Evolutionary conservation across 2,888 invertebrate genomes (phyloP).

Genomic region (Ophonus ardosiacus): DNA sequence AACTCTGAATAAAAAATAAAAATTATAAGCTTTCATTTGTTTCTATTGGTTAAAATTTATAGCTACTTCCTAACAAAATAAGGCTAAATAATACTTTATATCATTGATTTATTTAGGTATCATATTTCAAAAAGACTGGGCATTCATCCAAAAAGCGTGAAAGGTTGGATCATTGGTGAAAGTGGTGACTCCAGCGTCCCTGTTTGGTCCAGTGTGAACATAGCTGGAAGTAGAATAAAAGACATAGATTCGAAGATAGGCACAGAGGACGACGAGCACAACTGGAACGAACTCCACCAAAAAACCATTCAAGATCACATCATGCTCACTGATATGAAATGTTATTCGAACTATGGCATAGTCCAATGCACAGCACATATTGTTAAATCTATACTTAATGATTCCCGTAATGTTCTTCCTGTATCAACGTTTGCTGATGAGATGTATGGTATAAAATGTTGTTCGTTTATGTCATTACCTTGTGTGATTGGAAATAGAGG

Average conservation of each 20-base stretch:
- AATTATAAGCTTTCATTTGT: no score
- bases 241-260: slow-evolving; percentile 79
- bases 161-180: slow-evolving; percentile 83
- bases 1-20: no score
- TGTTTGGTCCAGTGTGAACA: slow-evolving; percentile 82
- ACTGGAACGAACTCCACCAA: not conserved
- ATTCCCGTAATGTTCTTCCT: slow-evolving; percentile 80
- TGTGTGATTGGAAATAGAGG: slow-evolving; percentile 76
- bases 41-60: no score
- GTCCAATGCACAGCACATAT: slow-evolving; percentile 76
- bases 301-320: not conserved
- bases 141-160: slow-evolving; percentile 78
- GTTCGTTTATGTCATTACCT: slow-evolving; percentile 80
- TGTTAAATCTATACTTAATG: slow-evolving; percentile 84
- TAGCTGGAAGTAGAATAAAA: slow-evolving; percentile 79
- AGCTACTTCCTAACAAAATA: no score
- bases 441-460: slow-evolving; percentile 74
- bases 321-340: slow-evolving; percentile 71
- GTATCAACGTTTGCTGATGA: slow-evolving; percentile 74
- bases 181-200: slow-evolving; percentile 82
- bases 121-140: slow-evolving; percentile 73
- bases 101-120: not conserved
- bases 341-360: slow-evolving; percentile 95
- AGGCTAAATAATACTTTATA: not conserved
- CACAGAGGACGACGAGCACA: slow-evolving; percentile 76